phyloP scores from a whole-genome alignment of 2,113 vertebrate species.

The Chaetodon auriga region DNA sequence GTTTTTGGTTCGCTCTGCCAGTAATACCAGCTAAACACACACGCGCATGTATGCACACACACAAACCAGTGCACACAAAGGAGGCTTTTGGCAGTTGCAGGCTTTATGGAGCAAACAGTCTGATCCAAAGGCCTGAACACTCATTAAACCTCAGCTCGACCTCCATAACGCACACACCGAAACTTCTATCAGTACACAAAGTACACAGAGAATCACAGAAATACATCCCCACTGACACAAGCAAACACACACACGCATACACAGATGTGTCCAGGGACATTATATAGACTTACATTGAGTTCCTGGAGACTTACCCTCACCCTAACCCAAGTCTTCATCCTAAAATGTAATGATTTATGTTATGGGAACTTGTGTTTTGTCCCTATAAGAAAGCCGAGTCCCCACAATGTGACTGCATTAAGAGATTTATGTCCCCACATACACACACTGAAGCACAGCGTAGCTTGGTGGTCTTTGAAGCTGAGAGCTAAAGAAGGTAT shows the following conservation, averaged over 20 bases:
- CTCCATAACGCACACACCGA: slow-evolving; percentile 11
- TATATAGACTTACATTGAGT: no score
- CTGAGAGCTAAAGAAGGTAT: slow-evolving; percentile 52
- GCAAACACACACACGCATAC: not conserved
- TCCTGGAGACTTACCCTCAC: no score
- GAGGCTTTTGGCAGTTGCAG: slow-evolving; percentile 49
- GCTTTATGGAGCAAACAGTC: slow-evolving; percentile 51
- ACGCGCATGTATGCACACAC: not conserved
- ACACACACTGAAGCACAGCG: slow-evolving; percentile 4
- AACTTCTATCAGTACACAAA: not conserved
- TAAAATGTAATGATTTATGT: no score
- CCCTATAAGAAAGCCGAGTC: no score
- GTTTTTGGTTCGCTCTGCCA: slow-evolving; percentile 25
- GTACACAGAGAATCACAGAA: not conserved
- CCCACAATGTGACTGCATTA: no score
- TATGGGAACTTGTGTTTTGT: no score
- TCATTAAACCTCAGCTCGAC: slow-evolving; percentile 56
- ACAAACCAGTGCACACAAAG: slow-evolving; percentile 17
- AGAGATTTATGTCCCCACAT: no score
- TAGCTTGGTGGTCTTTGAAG: slow-evolving; percentile 54
- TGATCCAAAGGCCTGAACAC: slow-evolving; percentile 48
- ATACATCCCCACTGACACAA: not conserved
- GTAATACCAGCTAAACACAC: slow-evolving; percentile 27
- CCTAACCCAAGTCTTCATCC: not conserved
- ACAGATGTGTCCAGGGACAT: not conserved